Base-by-base conservation (phyloP, 2,797 vertebrate species). In the Babyrousa celebensis region DNA sequence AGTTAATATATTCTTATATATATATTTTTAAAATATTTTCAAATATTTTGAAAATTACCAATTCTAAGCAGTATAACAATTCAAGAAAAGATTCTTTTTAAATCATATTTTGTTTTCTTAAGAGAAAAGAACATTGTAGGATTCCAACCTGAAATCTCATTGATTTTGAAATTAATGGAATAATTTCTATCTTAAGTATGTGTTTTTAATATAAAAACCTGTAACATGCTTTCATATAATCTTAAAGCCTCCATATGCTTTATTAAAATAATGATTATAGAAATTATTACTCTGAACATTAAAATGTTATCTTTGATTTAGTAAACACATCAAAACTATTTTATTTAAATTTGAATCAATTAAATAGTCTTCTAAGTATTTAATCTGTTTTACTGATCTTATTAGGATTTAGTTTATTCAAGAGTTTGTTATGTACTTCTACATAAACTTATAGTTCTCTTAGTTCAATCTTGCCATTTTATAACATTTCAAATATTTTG, bases 221-320 rank as follows among this genome's bases (percentile, higher is more conserved):
- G 0, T 91, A 27, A 25, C 89, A 0, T 65, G 14, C 1, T 86
- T 96, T 77, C 23, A 18, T 75, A 56, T 78, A 29, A 58, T 78
- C 52, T 56, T 15, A 58, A 7, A 58, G 32, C 18, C 29, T 54
- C 20, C 27, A 32, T 58, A 56, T 87, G 5, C 27, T 89, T 87
- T 89, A 21, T 65, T 83, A 43, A 93, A 80, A 65, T 80, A 87
- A 85, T 48, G 7, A 1, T 77, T 77, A 60, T 90, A 68, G 60
- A 75, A 75, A 60, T 2, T 65, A 54, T 93, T 80, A 90, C 1
- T 60, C 43, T 80, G 17, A 92, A 87, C n/a, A 14, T 92, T 72
- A 84, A 87, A 92, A 71, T 40, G 16, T 86, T 84, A 36, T 14
- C 21, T 89, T 74, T 96, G n/a, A 58, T n/a, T 62, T 72, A 79